A percentile compares a stretch with the other conserved stretches of the same genome.
These are phyloP conservation scores for Gymnodraco acuticeps DNA, from an alignment of 2,797 vertebrate genomes.

Conservation along the genomic window DNA sequence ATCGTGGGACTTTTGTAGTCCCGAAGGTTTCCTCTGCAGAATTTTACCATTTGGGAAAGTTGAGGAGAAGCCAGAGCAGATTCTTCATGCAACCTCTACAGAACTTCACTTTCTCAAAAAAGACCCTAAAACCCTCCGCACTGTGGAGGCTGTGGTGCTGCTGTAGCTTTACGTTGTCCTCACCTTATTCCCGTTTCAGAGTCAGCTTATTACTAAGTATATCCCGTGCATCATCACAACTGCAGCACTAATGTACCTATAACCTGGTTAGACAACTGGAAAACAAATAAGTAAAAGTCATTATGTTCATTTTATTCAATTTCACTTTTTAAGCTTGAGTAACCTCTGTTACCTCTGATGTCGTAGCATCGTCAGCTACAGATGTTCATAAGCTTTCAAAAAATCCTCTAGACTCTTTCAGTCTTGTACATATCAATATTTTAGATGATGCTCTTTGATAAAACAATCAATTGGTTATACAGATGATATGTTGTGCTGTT, in stretches of 20 bases:
- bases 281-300: not conserved
- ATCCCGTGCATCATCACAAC: not conserved
- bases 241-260: not conserved
- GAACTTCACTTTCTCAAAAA: not conserved
- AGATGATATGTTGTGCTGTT: not conserved
- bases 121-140: not conserved
- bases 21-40: slow-evolving; percentile 48
- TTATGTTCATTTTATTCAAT: not conserved
- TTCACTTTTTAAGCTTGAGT: not conserved
- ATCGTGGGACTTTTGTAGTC: slow-evolving; percentile 61
- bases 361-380: not conserved
- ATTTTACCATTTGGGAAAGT: slow-evolving; percentile 43
- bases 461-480: not conserved
- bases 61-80: slow-evolving; percentile 24
- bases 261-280: slow-evolving; percentile 5
- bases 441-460: too few species aligned
- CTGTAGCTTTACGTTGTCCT: not conserved
- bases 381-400: too few species aligned
- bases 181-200: not conserved
- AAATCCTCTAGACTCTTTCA: too few species aligned
- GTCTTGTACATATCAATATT: too few species aligned
- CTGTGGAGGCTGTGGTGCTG: not conserved
- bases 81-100: not conserved
- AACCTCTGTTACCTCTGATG: too few species aligned
- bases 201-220: not conserved